Evolutionary conservation across 2,888 invertebrate species (phyloP).

Genomic region (Polydrusus pterygomalis): DNA sequence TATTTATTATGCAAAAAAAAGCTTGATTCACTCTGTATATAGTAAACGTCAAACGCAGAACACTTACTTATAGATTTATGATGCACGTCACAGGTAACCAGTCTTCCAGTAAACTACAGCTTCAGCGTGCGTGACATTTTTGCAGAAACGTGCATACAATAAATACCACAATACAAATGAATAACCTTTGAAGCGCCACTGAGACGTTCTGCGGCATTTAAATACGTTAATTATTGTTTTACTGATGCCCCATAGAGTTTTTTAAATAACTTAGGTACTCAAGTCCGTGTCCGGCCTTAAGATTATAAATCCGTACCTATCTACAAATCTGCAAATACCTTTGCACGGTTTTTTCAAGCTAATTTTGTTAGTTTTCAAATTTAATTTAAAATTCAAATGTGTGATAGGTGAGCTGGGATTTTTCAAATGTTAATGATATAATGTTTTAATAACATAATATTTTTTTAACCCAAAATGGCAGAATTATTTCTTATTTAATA

Average conservation of each 20-base stretch:
- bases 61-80: constrained; percentile 9
- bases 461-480: too few relatives aligned
- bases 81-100: constrained; percentile 4
- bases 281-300: too few relatives aligned
- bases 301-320: too few relatives aligned
- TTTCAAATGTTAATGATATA: too few relatives aligned
- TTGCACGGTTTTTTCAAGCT: too few relatives aligned
- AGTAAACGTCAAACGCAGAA: not conserved
- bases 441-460: too few relatives aligned
- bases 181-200: constrained; percentile 16
- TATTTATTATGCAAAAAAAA: too few relatives aligned
- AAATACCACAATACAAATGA: constrained; percentile 26
- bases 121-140: constrained; percentile 25
- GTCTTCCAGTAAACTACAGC: constrained; percentile 3
- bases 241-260: not conserved
- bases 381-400: too few relatives aligned
- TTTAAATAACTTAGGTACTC: not conserved
- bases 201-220: constrained; percentile 12
- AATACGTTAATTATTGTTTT: constrained; percentile 7
- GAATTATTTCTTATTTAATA: too few relatives aligned
- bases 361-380: too few relatives aligned
- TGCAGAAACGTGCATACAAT: constrained; percentile 19
- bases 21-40: not conserved
- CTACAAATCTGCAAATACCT: too few relatives aligned
- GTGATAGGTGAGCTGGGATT: too few relatives aligned